These are phyloP conservation scores for Dascillus cervinus DNA, from an alignment of 2,888 invertebrate species.

Conservation along the genomic window DNA sequence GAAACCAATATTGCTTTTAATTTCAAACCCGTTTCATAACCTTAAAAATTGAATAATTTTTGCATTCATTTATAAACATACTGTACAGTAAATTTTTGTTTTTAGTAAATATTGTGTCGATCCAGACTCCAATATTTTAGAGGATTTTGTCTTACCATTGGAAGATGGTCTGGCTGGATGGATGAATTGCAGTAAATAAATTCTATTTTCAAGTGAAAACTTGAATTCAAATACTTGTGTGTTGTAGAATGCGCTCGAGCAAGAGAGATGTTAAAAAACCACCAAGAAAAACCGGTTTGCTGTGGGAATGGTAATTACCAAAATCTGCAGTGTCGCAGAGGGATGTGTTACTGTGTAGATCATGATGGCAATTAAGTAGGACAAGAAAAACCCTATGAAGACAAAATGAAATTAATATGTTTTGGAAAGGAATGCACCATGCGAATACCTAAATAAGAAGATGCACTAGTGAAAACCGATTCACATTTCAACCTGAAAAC, in stretches of 20 bases:
- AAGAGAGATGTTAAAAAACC: slow-evolving; percentile 39
- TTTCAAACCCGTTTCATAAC: too few relatives aligned
- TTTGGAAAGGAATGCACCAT: too few relatives aligned
- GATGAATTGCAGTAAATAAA: slow-evolving; percentile 57
- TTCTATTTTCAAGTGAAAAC: too few relatives aligned
- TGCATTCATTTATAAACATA: too few relatives aligned
- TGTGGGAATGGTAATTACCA: slow-evolving; percentile 58
- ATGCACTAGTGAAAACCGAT: too few relatives aligned
- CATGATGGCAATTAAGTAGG: slow-evolving; percentile 48
- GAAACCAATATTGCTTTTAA: too few relatives aligned
- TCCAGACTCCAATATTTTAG: slow-evolving; percentile 48
- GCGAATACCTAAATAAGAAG: too few relatives aligned
- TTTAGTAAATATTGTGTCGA: slow-evolving; percentile 53
- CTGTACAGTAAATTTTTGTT: too few relatives aligned
- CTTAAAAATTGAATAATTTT: too few relatives aligned
- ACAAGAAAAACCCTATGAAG: slow-evolving; percentile 25
- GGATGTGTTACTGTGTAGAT: slow-evolving; percentile 57
- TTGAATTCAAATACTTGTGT: too few relatives aligned
- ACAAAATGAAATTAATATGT: slow-evolving; percentile 18
- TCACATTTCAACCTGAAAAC: too few relatives aligned
- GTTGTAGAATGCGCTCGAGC: slow-evolving; percentile 57
- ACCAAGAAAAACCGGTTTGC: slow-evolving; percentile 48
- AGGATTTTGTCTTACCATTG: slow-evolving; percentile 42
- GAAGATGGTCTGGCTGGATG: slow-evolving; percentile 37
- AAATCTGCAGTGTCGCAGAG: slow-evolving; percentile 52